These are phyloP conservation scores for Nylanderia fulva DNA, from an alignment of 1,140 invertebrate species.

Conservation along the genomic window DNA sequence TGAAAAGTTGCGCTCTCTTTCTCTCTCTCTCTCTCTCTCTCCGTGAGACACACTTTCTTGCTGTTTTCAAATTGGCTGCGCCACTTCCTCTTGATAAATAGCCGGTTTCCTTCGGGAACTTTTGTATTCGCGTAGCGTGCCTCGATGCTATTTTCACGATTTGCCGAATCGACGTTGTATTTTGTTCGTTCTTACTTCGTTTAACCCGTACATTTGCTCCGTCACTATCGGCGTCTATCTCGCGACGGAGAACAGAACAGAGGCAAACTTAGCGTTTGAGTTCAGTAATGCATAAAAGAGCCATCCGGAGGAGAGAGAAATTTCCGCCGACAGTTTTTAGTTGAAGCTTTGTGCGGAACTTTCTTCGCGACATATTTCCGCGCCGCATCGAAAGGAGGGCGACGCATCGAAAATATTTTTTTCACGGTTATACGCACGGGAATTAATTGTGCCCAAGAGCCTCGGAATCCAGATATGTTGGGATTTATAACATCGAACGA, in stretches of 20 bases:
- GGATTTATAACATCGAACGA: not conserved
- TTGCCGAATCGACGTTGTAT: slow-evolving; percentile 55
- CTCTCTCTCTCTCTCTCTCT: slow-evolving; percentile 22
- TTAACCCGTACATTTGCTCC: slow-evolving; percentile 51
- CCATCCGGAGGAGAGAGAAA: slow-evolving; percentile 39
- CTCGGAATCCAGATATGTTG: not conserved
- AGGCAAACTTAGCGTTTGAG: slow-evolving; percentile 56
- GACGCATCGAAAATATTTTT: slow-evolving; percentile 4
- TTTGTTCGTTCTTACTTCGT: slow-evolving; percentile 59
- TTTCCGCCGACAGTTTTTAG: slow-evolving; percentile 50
- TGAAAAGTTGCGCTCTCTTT: slow-evolving; percentile 53
- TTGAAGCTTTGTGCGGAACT: slow-evolving; percentile 29
- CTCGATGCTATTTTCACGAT: slow-evolving; percentile 64
- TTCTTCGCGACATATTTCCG: not conserved
- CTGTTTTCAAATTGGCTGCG: slow-evolving; percentile 72
- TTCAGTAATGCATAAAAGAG: slow-evolving; percentile 60
- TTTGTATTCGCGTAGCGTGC: slow-evolving; percentile 64
- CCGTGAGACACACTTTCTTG: slow-evolving; percentile 65
- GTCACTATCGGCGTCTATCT: slow-evolving; percentile 45
- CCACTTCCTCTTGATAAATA: slow-evolving; percentile 74
- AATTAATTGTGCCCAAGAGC: not conserved
- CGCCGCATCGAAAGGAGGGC: not conserved
- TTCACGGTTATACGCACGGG: not conserved
- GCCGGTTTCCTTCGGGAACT: slow-evolving; percentile 64
- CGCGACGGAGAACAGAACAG: slow-evolving; percentile 41